phyloP scores from a whole-genome alignment of 2,888 invertebrate species.

The Ommatoiulus sabulosus region DNA sequence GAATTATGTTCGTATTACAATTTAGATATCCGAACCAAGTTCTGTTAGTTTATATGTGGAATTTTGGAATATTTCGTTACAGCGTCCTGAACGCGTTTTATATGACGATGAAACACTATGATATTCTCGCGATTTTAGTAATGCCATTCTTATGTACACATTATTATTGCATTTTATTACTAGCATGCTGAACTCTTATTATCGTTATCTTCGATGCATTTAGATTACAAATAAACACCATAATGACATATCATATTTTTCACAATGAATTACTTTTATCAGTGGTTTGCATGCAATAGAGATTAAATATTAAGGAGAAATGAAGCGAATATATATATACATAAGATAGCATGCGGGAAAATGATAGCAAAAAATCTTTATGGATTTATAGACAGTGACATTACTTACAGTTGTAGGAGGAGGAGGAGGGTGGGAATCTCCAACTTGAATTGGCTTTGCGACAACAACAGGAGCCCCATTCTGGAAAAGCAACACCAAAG shows the following conservation, averaged over 20 bases:
- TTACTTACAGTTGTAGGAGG: slow-evolving; percentile 53
- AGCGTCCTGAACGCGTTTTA: background rate
- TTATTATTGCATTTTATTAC: background rate
- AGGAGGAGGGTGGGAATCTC: slow-evolving; percentile 45
- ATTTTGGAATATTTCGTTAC: background rate
- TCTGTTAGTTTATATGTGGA: background rate
- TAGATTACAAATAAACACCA: background rate
- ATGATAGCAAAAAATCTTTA: slow-evolving; percentile 19
- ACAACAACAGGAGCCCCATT: slow-evolving; percentile 55
- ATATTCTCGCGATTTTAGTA: too few species aligned
- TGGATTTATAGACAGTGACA: slow-evolving; percentile 38
- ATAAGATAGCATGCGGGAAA: background rate
- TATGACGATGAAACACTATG: background rate
- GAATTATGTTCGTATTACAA: background rate
- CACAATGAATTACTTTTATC: background rate
- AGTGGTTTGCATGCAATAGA: background rate
- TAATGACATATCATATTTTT: background rate
- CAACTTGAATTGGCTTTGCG: slow-evolving; percentile 45
- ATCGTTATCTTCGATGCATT: background rate
- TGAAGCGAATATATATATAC: background rate
- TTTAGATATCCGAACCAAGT: background rate
- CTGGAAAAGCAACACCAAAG: slow-evolving; percentile 55
- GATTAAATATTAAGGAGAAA: background rate
- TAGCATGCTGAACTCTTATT: background rate
- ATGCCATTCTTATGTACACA: background rate